Evolutionary conservation across 2,888 invertebrate genomes (phyloP).

Genomic region (Meloe dianella): DNA sequence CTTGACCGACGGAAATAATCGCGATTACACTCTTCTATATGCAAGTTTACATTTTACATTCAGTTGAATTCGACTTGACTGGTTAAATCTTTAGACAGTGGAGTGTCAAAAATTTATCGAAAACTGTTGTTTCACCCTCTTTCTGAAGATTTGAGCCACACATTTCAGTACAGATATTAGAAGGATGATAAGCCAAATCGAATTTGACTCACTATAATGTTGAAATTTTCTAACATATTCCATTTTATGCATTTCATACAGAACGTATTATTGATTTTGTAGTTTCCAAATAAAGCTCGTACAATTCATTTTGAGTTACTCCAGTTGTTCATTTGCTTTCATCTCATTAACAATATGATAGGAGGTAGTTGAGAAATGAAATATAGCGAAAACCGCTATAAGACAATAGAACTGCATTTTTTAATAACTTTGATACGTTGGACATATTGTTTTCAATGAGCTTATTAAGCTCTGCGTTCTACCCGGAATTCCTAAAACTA

Average conservation of each 20-base stretch:
- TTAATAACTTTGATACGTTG: background rate
- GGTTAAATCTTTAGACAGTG: no score
- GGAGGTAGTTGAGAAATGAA: background rate
- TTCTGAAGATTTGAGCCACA: no score
- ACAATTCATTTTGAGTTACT: background rate
- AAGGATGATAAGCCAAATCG: no score
- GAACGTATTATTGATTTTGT: constrained; percentile 23
- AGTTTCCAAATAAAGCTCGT: background rate
- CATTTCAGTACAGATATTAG: no score
- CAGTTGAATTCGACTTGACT: no score
- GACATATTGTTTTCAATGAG: background rate
- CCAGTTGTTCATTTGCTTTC: background rate
- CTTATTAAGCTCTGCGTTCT: background rate
- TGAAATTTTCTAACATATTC: background rate
- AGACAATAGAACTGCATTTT: background rate
- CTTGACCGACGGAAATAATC: no score
- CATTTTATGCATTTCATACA: constrained; percentile 9
- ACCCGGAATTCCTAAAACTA: no score
- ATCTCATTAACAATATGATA: constrained; percentile 1
- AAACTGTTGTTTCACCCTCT: no score
- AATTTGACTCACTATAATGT: background rate
- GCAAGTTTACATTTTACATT: no score
- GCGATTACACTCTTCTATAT: no score
- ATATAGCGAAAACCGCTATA: background rate
- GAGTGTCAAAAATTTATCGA: no score